Evolutionary conservation across 2,113 vertebrate genomes (phyloP), one percentile per base, ranked within the genome.

Genomic region (Ranitomeya imitator): DNA sequence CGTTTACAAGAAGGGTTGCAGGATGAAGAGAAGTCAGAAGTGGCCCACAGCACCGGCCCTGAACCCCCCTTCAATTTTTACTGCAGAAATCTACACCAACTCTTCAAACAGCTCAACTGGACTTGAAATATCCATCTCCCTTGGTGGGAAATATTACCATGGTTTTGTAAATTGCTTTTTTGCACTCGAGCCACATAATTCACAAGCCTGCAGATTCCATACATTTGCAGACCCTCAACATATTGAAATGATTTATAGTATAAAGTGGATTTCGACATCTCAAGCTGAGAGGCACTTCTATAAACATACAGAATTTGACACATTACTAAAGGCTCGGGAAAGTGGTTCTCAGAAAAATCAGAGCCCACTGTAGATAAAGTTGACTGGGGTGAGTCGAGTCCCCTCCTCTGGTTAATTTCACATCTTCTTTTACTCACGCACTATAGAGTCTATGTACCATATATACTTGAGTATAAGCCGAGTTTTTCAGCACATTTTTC

Each of bases 241-340:
- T 83, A 83, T 83, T 83, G 82, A 67, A 83, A 83, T 69, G 82
- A 83, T 83, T 83, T 83, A 83, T 83, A 54, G 18, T 83, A 51
- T 69, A 23, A 67, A 51, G 82, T 83, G 45, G 82, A 60, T 83
- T 69, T 83, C 63, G 15, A 69, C 63, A 83, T 83, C 82, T 83
- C 82, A 83, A 83, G 82, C 82, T 67, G 82, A 83, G 81, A 83
- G 82, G 61, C 45, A 67, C 63, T 83, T 69, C 52, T 83, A 69
- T 83, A 69, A 52, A 83, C 82, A 83, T 83, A 67, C 63, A 69
- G 82, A 69, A 69, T 83, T 8, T 71, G 63, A 83, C 82, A 52
- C 82, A 69, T 69, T 83, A 52, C 45, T 71, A 67, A 57, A 63
- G 16, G 69, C 67, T 73, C 23, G 59, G 15, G 23, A 37, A 59